Evolutionary conservation across 2,888 invertebrate genomes (phyloP), one percentile per base, ranked within the genome.

Genomic region (Platycheirus rosarum): DNA sequence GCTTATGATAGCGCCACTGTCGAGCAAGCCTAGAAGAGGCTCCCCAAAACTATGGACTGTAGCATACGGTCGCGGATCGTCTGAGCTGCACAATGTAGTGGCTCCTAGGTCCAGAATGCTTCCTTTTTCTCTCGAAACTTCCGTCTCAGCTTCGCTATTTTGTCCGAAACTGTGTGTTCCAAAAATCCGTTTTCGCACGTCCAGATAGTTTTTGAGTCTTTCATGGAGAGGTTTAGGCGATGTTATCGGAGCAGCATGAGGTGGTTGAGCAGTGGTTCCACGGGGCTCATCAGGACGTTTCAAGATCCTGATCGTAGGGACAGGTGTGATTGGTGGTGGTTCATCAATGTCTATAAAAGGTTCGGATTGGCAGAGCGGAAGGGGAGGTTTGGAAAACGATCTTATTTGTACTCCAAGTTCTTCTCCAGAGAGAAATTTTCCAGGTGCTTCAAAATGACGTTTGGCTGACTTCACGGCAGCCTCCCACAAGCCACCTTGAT

Each of bases 381-480:
- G 6, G 23, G 23, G 6, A 23, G 23, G 23, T 23, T 23, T 23
- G 23, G 23, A 23, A 23, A 23, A 23, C 23, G 23, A 23, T 23
- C 6, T 23, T 23, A 23, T 23, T 23, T 23, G 23, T 2, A 23
- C 23, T 23, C 23, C 23, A 23, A 6, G 3, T 6, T 23, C 23
- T 23, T 23, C 23, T 23, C 23, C 23, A 9, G n/a, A 13, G 18
- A 44, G 16, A 8, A 7, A 23, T 23, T 23, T 23, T 4, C 23
- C 23, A 2, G 23, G 23, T 6, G 6, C 26, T 49, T 49, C 49
- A 49, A 49, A 14, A 8, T 23, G 26, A 18, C 9, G 18, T n/a
- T 44, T 44, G 18, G 44, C 18, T 1, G 44, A 44, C 16, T 44
- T 44, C 44, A 44, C 44, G 0, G 44, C 18, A 16, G 44, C 44